Evolutionary conservation across 2,888 invertebrate species (phyloP).

Genomic region (Tricholauxania praeusta): DNA sequence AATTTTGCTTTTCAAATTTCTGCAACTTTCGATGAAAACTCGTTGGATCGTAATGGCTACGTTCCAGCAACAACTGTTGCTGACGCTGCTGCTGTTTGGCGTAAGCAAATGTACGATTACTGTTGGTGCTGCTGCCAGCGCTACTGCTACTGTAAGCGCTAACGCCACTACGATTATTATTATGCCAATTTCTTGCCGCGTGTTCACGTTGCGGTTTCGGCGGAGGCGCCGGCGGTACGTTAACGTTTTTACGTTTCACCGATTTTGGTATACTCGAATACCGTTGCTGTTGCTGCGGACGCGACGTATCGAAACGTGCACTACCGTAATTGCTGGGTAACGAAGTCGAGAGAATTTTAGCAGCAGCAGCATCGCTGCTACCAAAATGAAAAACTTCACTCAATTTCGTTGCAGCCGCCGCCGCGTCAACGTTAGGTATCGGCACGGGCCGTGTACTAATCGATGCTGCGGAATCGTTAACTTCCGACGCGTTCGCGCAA

Average conservation of each 20-base stretch:
- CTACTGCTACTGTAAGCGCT: neutral
- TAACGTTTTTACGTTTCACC: slow-evolving; percentile 20
- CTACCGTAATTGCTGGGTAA: slow-evolving; percentile 49
- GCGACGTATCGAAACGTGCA: slow-evolving; percentile 17
- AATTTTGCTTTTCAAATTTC: slow-evolving; percentile 53
- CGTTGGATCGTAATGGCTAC: slow-evolving; percentile 51
- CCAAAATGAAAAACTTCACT: slow-evolving; percentile 1
- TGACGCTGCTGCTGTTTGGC: slow-evolving; percentile 1
- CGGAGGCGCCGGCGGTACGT: slow-evolving; percentile 49
- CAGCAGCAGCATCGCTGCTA: slow-evolving; percentile 6
- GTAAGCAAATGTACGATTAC: slow-evolving; percentile 7
- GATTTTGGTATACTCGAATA: slow-evolving; percentile 36
- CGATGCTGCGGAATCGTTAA: slow-evolving; percentile 6
- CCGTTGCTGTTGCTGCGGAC: slow-evolving; percentile 35
- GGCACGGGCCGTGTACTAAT: slow-evolving; percentile 40
- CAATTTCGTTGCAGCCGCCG: neutral
- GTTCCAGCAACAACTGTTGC: slow-evolving; percentile 16
- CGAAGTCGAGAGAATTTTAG: slow-evolving; percentile 43
- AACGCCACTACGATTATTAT: neutral
- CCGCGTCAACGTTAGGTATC: slow-evolving; percentile 34
- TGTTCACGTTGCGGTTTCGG: slow-evolving; percentile 47
- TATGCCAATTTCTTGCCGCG: slow-evolving; percentile 1
- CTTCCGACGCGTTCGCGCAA: neutral
- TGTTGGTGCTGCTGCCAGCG: slow-evolving; percentile 5
- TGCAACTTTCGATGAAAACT: slow-evolving; percentile 55